phyloP scores from a whole-genome alignment of 1,140 invertebrate species.

The Physella acuta region DNA sequence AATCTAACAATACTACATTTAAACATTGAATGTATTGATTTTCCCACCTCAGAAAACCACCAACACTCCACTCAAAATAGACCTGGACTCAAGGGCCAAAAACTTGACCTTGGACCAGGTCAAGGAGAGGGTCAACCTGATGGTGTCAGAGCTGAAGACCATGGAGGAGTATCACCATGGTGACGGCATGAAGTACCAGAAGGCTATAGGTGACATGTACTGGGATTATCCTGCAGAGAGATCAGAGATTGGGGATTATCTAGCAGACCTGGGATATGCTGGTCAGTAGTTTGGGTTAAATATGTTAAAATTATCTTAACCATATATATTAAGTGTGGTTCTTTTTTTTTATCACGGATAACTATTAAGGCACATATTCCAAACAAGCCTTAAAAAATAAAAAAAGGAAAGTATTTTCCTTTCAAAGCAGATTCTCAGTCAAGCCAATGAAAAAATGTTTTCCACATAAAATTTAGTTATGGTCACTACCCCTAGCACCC shows the following conservation, averaged over 20 bases:
- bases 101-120: conserved; percentile 39
- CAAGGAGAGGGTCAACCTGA: conserved; percentile 34
- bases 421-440: no score
- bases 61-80: not conserved
- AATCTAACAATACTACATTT: no score
- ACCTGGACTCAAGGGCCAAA: conserved; percentile 27
- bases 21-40: no score
- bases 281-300: conserved; percentile 33
- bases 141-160: conserved; percentile 40
- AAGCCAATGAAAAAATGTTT: no score
- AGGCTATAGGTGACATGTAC: conserved; percentile 50
- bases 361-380: no score
- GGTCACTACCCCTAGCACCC: no score
- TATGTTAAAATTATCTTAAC: no score
- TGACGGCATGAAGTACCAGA: conserved; percentile 48
- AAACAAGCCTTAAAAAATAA: no score
- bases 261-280: conserved; percentile 45
- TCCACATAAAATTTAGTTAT: no score
- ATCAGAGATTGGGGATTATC: conserved; percentile 40
- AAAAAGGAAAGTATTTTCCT: no score
- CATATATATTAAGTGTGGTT: no score
- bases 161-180: conserved; percentile 49
- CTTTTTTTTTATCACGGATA: no score
- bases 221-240: conserved; percentile 43
- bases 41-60: not conserved